Base-by-base conservation (phyloP, 2,797 vertebrate genomes). In the Peromyscus nudipes region DNA sequence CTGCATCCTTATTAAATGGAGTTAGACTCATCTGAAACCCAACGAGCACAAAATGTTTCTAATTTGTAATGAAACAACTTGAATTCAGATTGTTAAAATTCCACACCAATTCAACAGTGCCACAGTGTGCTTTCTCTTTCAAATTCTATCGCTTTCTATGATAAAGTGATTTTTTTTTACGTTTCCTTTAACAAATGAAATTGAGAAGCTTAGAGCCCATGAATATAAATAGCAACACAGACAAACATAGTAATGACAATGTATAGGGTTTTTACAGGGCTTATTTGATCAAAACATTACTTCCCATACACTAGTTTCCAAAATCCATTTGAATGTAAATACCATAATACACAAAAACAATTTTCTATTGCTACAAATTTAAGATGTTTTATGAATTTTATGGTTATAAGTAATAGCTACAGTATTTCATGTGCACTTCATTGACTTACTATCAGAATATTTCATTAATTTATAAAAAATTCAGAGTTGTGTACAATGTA, bases 221-320 rank as follows among this genome's bases (percentile, higher is more conserved):
- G n/a, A 89, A 34, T 40, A n/a, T 77, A 73, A 69, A 73, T 13
- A 86, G 83, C 14, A 73, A 62, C 52, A 71, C 4, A 65, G 2
- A 81, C 23, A 60, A 67, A 75, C 21, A 80, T 21, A 49, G 1
- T 17, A 73, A 43, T 82, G 43, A 43, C 57, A 19, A 55, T 57
- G 40, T 80, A 85, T 0, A 75, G 25, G 13, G 17, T 16, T 60
- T 89, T 23, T 89, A 0, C 4, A 91, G 23, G 43, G 14, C 9
- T 82, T 94, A 57, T 87, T 95, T 95, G 62, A 92, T 92, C 75
- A 91, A 64, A 19, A 64, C 75, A 84, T 69, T 9, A 27, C 88
- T 67, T 94, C 52, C 37, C 9, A 31, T 25, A 34, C 12, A 27
- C 46, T 75, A 80, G 19, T 85, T n/a, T 81, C 40, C 12, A 83